A percentile compares a stretch with the other conserved stretches of the same genome.
These are phyloP conservation scores for Paratilapia polleni DNA, from an alignment of 2,113 vertebrate genomes.

Conservation along the genomic window DNA sequence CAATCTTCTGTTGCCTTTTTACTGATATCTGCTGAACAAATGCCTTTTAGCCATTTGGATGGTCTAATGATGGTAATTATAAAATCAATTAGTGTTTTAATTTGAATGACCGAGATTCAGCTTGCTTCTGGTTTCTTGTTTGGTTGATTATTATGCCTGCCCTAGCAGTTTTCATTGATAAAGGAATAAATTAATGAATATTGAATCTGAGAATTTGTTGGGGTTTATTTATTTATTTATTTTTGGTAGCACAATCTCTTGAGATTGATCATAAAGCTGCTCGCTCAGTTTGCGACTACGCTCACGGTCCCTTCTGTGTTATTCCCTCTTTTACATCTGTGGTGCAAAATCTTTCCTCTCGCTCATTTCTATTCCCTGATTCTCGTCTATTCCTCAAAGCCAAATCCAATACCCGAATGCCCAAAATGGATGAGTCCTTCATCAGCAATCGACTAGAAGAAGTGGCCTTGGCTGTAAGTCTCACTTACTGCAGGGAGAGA, in stretches of 20 bases:
- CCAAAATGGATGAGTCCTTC: slow-evolving; percentile 28
- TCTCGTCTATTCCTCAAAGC: slow-evolving; percentile 43
- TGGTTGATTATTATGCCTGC: not conserved
- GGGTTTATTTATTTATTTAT: not conserved
- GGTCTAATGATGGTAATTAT: slow-evolving; percentile 17
- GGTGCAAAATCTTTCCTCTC: slow-evolving; percentile 29
- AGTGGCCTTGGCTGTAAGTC: not conserved
- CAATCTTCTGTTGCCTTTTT: slow-evolving; percentile 6
- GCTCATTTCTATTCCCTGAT: slow-evolving; percentile 33
- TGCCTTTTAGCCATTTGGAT: slow-evolving; percentile 5
- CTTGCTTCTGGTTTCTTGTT: not conserved
- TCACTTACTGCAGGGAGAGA: slow-evolving; percentile 8
- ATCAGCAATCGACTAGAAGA: not conserved
- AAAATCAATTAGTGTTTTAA: slow-evolving; percentile 32
- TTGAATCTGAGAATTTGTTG: not conserved
- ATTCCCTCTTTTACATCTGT: slow-evolving; percentile 16
- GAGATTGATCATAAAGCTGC: slow-evolving; percentile 6
- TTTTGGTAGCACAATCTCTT: not conserved
- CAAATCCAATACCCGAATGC: slow-evolving; percentile 52
- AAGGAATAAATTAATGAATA: slow-evolving; percentile 1
- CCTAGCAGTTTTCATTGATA: not conserved
- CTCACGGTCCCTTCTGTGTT: slow-evolving; percentile 10
- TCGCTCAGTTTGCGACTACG: slow-evolving; percentile 13
- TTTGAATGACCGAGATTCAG: not conserved
- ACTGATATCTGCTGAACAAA: slow-evolving; percentile 29